Base-by-base conservation (phyloP, 2,888 invertebrate genomes). In the Caenorhabditis imperialis region DNA sequence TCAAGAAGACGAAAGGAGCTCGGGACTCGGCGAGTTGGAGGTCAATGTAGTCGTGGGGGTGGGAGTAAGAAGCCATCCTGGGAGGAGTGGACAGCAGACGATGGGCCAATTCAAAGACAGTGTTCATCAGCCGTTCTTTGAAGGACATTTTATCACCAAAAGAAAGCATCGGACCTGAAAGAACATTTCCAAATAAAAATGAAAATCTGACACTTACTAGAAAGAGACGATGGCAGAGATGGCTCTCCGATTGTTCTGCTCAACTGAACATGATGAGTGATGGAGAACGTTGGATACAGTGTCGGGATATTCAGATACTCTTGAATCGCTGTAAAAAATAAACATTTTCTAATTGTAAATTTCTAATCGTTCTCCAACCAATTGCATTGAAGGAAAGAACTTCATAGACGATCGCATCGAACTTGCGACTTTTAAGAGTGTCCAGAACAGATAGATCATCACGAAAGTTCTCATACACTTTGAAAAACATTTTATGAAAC, bases 161-260 rank as follows among this genome's bases (percentile, higher is more conserved):
- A 7, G 63, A 47, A 3, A 62, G 63, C n/a, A 72, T 30, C n/a
- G 44, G 38, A 25, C 58, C 72, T 71, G 35, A 45, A 51, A 20
- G 3, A 7, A 18, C 37, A 47, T 14, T 18, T 16, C 40, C 14
- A 3, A 12, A 23, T 33, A 30, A 22, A 33, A 22, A 1, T 8
- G 33, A 12, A 22, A 4, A 18, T 25, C 27, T 1, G 3, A 35
- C 3, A 14, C 5, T 30, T 35, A 72, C 72, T 54, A 20, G 73
- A 48, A 8, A 73, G 37, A 14, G 40, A 23, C 20, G 42, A 42
- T 4, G 73, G 47, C 20, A 48, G 27, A 1, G 54, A 35, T 20
- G 73, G 65, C 27, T 73, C 73, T n/a, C 73, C 73, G 6, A 73
- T 65, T 2, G 44, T 22, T 42, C 30, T 38, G n/a, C 48, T 20